A percentile compares a stretch with the other conserved stretches of the same genome.
Evolutionary conservation across 2,888 invertebrate genomes (phyloP).

Genomic region (Oxystoma pomonae): DNA sequence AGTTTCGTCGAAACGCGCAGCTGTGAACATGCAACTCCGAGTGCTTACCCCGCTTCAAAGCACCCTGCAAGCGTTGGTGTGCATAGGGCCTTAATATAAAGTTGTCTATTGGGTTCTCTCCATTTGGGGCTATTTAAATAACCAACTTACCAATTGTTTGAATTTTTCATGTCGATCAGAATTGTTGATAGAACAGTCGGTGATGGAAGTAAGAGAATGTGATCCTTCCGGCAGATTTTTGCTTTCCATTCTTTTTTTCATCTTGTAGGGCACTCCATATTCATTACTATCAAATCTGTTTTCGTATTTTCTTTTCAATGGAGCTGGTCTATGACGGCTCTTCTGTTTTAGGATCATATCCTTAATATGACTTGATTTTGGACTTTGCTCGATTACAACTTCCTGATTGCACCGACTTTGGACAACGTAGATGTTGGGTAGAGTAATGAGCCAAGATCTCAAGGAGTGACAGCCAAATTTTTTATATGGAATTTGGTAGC

Average conservation of each 20-base stretch:
- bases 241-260: constrained; percentile 19
- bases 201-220: constrained; percentile 32
- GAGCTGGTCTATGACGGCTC: constrained; percentile 6
- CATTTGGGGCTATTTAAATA: too few relatives aligned
- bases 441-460: constrained; percentile 32
- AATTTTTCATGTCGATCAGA: constrained; percentile 30
- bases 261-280: constrained; percentile 14
- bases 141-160: constrained; percentile 33
- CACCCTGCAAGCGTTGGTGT: too few relatives aligned
- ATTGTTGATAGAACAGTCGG: constrained; percentile 25
- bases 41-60: too few relatives aligned
- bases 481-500: constrained; percentile 32
- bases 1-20: too few relatives aligned
- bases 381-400: constrained; percentile 33
- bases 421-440: constrained; percentile 34
- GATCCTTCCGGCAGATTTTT: constrained; percentile 27
- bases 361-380: constrained; percentile 33
- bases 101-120: too few relatives aligned
- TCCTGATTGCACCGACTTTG: constrained; percentile 29
- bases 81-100: too few relatives aligned
- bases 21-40: too few relatives aligned
- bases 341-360: constrained; percentile 34
- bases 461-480: constrained; percentile 31
- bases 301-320: neutral
- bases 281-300: constrained; percentile 2